Conservation (phyloP, 1,140 invertebrate species). For the Antheraea mylitta region DNA sequence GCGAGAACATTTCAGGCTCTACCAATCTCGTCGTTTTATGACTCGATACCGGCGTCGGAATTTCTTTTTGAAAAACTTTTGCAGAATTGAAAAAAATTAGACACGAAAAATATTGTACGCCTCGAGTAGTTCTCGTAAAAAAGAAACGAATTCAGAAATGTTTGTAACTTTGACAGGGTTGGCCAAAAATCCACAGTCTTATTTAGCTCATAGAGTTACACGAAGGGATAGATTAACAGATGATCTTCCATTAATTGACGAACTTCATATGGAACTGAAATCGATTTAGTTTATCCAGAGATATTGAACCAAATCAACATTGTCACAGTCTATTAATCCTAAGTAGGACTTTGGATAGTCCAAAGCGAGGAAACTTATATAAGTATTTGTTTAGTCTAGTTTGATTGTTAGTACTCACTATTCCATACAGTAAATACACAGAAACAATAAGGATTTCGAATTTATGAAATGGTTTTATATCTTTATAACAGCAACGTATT, state of each 20-base stretch:
- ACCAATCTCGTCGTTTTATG: constrained; percentile 8
- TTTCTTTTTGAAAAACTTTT: not conserved
- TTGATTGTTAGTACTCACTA: too few species aligned
- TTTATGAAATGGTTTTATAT: too few species aligned
- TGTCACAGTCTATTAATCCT: not conserved
- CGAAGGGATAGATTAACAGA: too few species aligned
- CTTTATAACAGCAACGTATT: too few species aligned
- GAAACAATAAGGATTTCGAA: too few species aligned
- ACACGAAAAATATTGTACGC: not conserved
- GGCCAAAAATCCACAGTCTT: not conserved
- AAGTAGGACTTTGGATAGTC: too few species aligned
- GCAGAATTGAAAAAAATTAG: not conserved
- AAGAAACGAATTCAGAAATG: not conserved
- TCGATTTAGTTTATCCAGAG: not conserved
- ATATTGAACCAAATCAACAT: not conserved
- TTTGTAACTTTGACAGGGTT: not conserved
- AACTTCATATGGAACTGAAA: not conserved
- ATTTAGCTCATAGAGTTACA: too few species aligned
- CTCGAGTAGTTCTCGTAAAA: not conserved
- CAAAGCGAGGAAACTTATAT: too few species aligned
- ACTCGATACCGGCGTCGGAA: not conserved
- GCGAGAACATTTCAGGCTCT: constrained; percentile 3
- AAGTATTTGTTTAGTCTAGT: too few species aligned
- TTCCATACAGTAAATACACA: too few species aligned
- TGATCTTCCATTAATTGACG: not conserved